phyloP scores from a whole-genome alignment of 2,113 vertebrate species.

The Chionodraco myersi region DNA sequence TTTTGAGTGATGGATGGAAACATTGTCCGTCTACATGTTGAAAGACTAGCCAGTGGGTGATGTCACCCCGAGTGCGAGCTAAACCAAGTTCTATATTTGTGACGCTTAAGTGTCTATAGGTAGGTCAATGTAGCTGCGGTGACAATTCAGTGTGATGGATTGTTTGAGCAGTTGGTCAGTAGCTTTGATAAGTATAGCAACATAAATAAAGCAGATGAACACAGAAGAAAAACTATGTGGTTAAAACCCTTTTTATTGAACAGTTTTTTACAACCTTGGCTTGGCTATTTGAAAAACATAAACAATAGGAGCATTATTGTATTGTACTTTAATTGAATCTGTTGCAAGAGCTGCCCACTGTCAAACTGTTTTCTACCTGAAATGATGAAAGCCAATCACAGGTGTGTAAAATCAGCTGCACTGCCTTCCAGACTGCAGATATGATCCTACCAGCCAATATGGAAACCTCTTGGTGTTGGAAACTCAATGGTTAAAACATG shows the following conservation, averaged over 20 bases:
- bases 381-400: constrained; percentile 1
- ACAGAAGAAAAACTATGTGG: neutral
- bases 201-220: neutral
- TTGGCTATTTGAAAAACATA: neutral
- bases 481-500: constrained; percentile 33
- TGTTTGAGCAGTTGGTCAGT: constrained; percentile 19
- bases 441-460: constrained; percentile 11
- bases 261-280: neutral
- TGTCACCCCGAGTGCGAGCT: constrained; percentile 2
- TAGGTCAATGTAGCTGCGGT: neutral
- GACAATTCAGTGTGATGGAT: neutral
- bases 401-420: constrained; percentile 21
- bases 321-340: neutral
- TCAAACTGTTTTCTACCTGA: constrained; percentile 5
- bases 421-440: constrained; percentile 2
- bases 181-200: constrained; percentile 2
- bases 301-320: neutral
- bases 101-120: neutral
- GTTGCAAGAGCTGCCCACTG: neutral
- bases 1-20: constrained; percentile 4
- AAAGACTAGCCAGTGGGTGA: constrained; percentile 24
- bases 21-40: neutral
- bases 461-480: neutral
- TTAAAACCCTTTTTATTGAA: neutral
- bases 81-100: constrained; percentile 41